Base-by-base conservation (phyloP, 2,888 invertebrate genomes). In the Griposia aprilina region DNA sequence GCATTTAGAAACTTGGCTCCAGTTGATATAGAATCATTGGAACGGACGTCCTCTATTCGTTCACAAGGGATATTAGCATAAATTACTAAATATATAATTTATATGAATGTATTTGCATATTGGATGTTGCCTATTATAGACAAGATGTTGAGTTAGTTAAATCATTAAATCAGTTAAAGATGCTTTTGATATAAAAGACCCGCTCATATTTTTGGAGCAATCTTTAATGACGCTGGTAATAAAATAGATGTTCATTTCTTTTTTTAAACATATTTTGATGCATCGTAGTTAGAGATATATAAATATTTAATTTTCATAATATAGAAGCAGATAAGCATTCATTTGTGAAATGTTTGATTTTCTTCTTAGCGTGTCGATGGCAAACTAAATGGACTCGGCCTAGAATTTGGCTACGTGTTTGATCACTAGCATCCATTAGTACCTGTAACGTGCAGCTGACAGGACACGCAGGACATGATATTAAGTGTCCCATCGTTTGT, bases 21-120 rank as follows among this genome's bases (percentile, higher is more conserved):
- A 90, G 86, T 87, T 84, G 86, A 87, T 88, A 78, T 72, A 75
- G 82, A 83, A 76, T 79, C 85, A 87, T 87, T 82, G 69, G 88
- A 91, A 90, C 95, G 95, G 95, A 96, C 91, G 92, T 96, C 95
- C 95, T 94, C 93, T 90, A 91, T 93, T 92, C 90, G 88, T 88
- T 90, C 89, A 88, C 85, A 86, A 88, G 87, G 71, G 82, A 87
- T 84, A 94, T 95, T 94, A 92, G 85, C 94, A 95, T 95, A 94
- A 86, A 86, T 88, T 82, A 86, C 88, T 77, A 84, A 78, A 86
- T 84, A 80, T 84, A 84, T 88, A 88, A 88, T 85, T 88, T 85
- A 88, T 86, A 83, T 77, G 81, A 78, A 78, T 77, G 81, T 82
- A 89, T 88, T 89, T 89, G 81, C 88, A 86, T 89, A 86, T 83